Conservation (phyloP, 2,113 vertebrate genomes). For the Lamprotornis superbus region DNA sequence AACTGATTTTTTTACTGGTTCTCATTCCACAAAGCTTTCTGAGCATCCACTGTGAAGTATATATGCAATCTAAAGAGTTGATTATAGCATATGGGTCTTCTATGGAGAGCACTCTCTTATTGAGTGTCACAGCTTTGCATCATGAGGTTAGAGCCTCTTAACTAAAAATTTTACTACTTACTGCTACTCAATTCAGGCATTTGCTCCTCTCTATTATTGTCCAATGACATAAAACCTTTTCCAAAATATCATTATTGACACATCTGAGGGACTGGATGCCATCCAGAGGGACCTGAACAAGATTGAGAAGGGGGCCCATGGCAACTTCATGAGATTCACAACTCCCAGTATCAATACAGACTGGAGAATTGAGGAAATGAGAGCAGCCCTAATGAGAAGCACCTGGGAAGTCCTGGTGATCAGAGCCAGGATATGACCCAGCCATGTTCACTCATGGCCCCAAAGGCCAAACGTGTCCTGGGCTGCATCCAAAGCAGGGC, state of each 20-base stretch:
- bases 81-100: not conserved
- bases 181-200: not conserved
- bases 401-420: not conserved
- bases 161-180: not conserved
- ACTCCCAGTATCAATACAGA: not conserved
- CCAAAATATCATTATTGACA: not conserved
- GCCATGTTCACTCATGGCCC: rapidly evolving
- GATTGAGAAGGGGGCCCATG: not conserved
- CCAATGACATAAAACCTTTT: not conserved
- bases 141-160: not conserved
- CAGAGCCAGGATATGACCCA: not conserved
- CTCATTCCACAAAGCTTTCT: not conserved
- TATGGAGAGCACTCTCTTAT: not conserved
- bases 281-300: not conserved
- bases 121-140: not conserved
- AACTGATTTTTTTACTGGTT: not conserved
- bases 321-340: not conserved
- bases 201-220: not conserved
- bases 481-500: not conserved
- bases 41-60: not conserved
- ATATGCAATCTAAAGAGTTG: not conserved
- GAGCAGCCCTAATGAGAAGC: not conserved
- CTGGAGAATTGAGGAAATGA: not conserved
- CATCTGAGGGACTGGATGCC: not conserved
- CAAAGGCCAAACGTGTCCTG: not conserved